phyloP scores from a whole-genome alignment of 2,888 invertebrate genomes.

The Merodon equestris region DNA sequence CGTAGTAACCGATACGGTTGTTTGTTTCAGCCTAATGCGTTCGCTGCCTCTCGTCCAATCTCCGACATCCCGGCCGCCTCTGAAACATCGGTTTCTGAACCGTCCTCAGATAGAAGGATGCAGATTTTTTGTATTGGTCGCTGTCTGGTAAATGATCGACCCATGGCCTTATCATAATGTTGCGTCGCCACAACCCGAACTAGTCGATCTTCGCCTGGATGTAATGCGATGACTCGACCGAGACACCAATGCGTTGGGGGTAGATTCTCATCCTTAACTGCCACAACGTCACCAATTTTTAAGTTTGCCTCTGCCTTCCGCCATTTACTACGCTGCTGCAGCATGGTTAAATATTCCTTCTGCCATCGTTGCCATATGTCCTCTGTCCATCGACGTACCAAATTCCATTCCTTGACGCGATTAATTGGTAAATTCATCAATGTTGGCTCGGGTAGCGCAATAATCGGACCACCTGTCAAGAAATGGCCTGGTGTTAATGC shows the following conservation, averaged over 20 bases:
- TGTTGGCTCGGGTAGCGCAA: slow-evolving; percentile 19
- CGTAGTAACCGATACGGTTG: too few species aligned
- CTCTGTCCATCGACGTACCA: slow-evolving; percentile 27
- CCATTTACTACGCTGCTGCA: too few species aligned
- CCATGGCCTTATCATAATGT: slow-evolving; percentile 23
- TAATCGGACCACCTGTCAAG: slow-evolving; percentile 13
- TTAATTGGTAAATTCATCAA: slow-evolving; percentile 5
- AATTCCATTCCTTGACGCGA: slow-evolving; percentile 21
- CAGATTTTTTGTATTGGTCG: too few species aligned
- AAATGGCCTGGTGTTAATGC: not conserved
- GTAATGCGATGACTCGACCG: slow-evolving; percentile 25
- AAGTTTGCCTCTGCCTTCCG: not conserved
- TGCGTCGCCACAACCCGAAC: slow-evolving; percentile 58
- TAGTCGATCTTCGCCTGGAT: slow-evolving; percentile 70
- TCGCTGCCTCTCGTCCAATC: too few species aligned
- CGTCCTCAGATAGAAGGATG: slow-evolving; percentile 6
- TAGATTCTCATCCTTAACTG: slow-evolving; percentile 70
- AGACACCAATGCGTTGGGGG: slow-evolving; percentile 70
- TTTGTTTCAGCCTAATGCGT: too few species aligned
- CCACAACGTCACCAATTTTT: slow-evolving; percentile 63
- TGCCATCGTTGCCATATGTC: slow-evolving; percentile 43
- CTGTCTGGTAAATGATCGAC: slow-evolving; percentile 23
- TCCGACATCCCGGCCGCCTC: slow-evolving; percentile 27
- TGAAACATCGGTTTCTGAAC: slow-evolving; percentile 38
- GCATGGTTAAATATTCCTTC: slow-evolving; percentile 27